Percentiles rank a stretch among this genome's conserved stretches.
Conservation (phyloP, 2,888 invertebrate species). For the Augiades crinisus region DNA sequence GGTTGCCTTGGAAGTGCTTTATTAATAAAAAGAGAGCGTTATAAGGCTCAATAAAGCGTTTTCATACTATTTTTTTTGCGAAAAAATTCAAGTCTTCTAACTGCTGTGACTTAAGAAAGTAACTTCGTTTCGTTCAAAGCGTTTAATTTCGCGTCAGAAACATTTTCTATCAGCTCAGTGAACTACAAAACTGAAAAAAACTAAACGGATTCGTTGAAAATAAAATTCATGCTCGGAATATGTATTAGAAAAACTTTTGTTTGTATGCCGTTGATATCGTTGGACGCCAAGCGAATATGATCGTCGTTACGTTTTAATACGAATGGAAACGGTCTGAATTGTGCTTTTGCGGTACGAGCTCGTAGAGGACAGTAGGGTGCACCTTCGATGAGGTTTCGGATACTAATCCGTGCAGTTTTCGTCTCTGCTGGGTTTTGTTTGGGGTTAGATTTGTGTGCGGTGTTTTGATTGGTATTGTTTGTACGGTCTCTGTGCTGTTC, state of each 20-base stretch:
- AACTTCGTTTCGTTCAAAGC: constrained; percentile 11
- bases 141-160: constrained; percentile 24
- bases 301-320: constrained; percentile 14
- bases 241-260: constrained; percentile 24
- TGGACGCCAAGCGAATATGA: constrained; percentile 8
- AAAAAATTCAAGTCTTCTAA: not conserved
- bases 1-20: no score
- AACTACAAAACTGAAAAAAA: constrained; percentile 22
- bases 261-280: constrained; percentile 1
- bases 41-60: not conserved
- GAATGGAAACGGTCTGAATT: constrained; percentile 9
- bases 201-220: constrained; percentile 26
- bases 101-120: constrained; percentile 10
- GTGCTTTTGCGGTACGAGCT: constrained; percentile 6
- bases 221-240: constrained; percentile 27
- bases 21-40: no score
- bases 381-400: constrained; percentile 12
- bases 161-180: constrained; percentile 19
- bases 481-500: constrained; percentile 10
- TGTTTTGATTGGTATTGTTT: constrained; percentile 23
- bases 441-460: constrained; percentile 11
- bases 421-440: constrained; percentile 5
- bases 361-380: constrained; percentile 5
- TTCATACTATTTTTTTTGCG: not conserved
- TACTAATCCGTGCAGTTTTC: constrained; percentile 14